Conservation (phyloP, 1,140 invertebrate species). For the Drosophila arawakana region DNA sequence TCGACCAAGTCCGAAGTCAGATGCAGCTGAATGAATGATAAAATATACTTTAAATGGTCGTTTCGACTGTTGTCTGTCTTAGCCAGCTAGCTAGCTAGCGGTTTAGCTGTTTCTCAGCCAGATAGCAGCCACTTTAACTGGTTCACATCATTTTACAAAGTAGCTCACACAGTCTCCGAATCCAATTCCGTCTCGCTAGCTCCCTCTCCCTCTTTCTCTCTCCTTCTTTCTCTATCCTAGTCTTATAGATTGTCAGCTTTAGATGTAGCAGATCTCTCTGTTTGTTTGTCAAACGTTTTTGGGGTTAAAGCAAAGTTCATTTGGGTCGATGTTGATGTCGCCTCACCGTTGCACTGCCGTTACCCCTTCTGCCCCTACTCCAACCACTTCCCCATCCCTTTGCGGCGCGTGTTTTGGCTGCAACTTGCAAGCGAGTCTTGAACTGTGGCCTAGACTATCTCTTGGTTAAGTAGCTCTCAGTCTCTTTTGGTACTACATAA, state of each 20-base stretch:
- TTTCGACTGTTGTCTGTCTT: constrained; percentile 78
- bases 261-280: constrained; percentile 61
- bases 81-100: constrained; percentile 4
- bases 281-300: constrained; percentile 72
- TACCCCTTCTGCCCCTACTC: constrained; percentile 41
- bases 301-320: constrained; percentile 74
- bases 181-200: constrained; percentile 5
- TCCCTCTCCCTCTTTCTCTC: background rate
- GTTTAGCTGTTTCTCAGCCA: constrained; percentile 64
- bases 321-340: constrained; percentile 58
- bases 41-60: constrained; percentile 82
- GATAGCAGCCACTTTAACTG: constrained; percentile 68
- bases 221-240: constrained; percentile 13
- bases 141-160: constrained; percentile 81
- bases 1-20: constrained; percentile 63
- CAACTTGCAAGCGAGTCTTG: constrained; percentile 38
- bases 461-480: constrained; percentile 32
- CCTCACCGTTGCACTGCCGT: constrained; percentile 39
- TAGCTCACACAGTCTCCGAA: constrained; percentile 44
- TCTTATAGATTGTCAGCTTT: constrained; percentile 64
- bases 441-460: constrained; percentile 49
- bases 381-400: constrained; percentile 33
- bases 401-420: constrained; percentile 61
- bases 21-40: constrained; percentile 81
- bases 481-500: constrained; percentile 58